A percentile compares a stretch with the other conserved stretches of the same genome.
Evolutionary conservation across 1,140 invertebrate species (phyloP).

Genomic region (Drosophila yakuba): DNA sequence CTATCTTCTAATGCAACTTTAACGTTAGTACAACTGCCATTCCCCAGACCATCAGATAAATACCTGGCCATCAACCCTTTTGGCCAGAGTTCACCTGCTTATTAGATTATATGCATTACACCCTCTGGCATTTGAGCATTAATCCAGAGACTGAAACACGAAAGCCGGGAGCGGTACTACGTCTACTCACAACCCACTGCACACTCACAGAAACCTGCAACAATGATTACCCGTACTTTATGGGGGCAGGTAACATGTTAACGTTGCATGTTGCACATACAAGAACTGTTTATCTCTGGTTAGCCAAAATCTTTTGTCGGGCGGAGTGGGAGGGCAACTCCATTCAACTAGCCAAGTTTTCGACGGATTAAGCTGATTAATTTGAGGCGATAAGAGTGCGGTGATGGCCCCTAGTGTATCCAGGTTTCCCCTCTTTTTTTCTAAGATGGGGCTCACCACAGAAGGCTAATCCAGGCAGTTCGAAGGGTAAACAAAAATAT

Average conservation of each 20-base stretch:
- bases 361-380: slow-evolving; percentile 83
- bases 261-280: slow-evolving; percentile 72
- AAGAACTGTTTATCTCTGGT: slow-evolving; percentile 70
- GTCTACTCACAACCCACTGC: neutral
- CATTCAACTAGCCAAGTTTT: slow-evolving; percentile 71
- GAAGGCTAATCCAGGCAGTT: slow-evolving; percentile 69
- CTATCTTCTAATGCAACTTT: slow-evolving; percentile 70
- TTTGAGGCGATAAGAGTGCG: slow-evolving; percentile 77
- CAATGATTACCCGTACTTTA: slow-evolving; percentile 49
- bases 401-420: slow-evolving; percentile 43
- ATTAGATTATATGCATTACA: slow-evolving; percentile 81
- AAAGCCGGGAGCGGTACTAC: slow-evolving; percentile 27
- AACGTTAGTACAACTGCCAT: slow-evolving; percentile 51
- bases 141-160: slow-evolving; percentile 59
- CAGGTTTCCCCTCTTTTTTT: neutral
- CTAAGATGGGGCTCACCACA: neutral
- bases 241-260: slow-evolving; percentile 67
- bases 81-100: slow-evolving; percentile 63
- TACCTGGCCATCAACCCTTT: slow-evolving; percentile 35
- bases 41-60: slow-evolving; percentile 12
- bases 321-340: slow-evolving; percentile 13
- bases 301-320: slow-evolving; percentile 52
- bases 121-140: slow-evolving; percentile 66
- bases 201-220: slow-evolving; percentile 1
- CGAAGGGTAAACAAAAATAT: slow-evolving; percentile 81